These are phyloP conservation scores for Cephalopholis sonnerati DNA, from an alignment of 2,113 vertebrate genomes.

Conservation along the genomic window DNA sequence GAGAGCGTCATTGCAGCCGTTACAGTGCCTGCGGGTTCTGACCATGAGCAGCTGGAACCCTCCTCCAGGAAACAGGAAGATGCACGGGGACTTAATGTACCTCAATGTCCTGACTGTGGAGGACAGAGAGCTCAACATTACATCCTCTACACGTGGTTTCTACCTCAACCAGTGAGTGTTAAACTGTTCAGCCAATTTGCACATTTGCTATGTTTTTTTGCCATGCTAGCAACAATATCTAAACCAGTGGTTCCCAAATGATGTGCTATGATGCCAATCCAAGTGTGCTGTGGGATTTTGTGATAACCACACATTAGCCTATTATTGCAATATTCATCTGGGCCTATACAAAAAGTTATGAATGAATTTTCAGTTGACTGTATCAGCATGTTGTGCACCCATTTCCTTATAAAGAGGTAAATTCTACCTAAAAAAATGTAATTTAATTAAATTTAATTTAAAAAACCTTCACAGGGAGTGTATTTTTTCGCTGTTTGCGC, in stretches of 20 bases:
- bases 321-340: too few species aligned
- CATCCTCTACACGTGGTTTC: conserved; percentile 92
- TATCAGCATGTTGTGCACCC: too few species aligned
- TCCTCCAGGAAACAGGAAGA: conserved; percentile 95
- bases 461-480: too few species aligned
- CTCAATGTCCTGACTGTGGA: conserved; percentile 92
- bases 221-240: not conserved
- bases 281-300: too few species aligned
- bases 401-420: too few species aligned
- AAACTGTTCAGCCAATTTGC: not conserved
- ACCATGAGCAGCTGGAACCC: conserved; percentile 97
- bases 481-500: too few species aligned
- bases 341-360: too few species aligned
- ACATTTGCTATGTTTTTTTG: not conserved
- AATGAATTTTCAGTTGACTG: too few species aligned
- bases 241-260: not conserved
- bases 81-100: conserved; percentile 97
- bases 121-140: conserved; percentile 92
- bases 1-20: conserved; percentile 81
- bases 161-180: conserved; percentile 94
- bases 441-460: too few species aligned
- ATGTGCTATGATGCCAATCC: not conserved
- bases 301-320: too few species aligned
- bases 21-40: conserved; percentile 93
- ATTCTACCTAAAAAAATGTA: too few species aligned